Evolutionary conservation across 2,888 invertebrate species (phyloP).

Genomic region (Cyclophora punctaria): DNA sequence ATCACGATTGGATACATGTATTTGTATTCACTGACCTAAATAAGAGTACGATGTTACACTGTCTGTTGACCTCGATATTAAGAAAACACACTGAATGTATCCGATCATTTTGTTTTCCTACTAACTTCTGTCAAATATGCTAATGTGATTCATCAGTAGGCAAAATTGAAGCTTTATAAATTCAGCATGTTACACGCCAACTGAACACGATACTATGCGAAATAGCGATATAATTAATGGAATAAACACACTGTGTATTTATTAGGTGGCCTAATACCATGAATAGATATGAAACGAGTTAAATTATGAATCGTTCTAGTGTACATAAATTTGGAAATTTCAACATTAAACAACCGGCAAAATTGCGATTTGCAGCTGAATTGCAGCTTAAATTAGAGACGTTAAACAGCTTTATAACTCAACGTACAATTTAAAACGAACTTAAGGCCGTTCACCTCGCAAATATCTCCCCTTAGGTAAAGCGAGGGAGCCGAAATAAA

Average conservation of each 20-base stretch:
- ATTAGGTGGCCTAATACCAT: conserved; percentile 2
- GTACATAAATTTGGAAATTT: conserved; percentile 24
- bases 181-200: too few relatives aligned
- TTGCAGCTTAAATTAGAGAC: conserved; percentile 33
- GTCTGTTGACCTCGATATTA: background rate
- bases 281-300: conserved; percentile 9
- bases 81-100: background rate
- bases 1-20: background rate
- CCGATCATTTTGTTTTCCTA: too few relatives aligned
- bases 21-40: background rate
- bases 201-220: background rate
- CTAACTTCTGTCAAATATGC: too few relatives aligned
- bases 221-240: background rate
- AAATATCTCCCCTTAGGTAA: conserved; percentile 63
- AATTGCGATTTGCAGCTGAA: conserved; percentile 31
- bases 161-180: too few relatives aligned
- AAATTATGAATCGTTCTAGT: conserved; percentile 15
- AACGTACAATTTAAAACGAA: conserved; percentile 21
- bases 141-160: too few relatives aligned
- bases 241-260: background rate
- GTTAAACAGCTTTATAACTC: conserved; percentile 27
- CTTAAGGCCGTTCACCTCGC: conserved; percentile 66
- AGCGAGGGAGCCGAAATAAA: conserved; percentile 61
- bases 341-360: conserved; percentile 16
- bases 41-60: background rate